Evolutionary conservation across 2,113 vertebrate species (phyloP).

Genomic region (Rhynchomys soricoides): DNA sequence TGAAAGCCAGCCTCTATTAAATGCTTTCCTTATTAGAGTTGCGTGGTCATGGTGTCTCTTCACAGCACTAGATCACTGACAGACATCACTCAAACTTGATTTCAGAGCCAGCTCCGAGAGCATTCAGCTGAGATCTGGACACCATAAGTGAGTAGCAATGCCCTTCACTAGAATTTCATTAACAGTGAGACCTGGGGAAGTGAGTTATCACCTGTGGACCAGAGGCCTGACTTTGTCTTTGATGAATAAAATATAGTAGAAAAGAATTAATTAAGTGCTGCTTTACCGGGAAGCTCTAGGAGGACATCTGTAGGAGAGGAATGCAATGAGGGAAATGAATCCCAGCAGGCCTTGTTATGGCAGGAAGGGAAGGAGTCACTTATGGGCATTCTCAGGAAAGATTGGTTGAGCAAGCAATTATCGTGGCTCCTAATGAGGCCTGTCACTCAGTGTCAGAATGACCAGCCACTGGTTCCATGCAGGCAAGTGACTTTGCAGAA

Average conservation of each 20-base stretch:
- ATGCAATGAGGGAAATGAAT: neutral
- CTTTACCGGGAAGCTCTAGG: neutral
- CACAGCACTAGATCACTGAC: neutral
- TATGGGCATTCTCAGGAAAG: conserved; percentile 34
- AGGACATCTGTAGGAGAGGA: conserved; percentile 30
- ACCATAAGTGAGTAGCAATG: neutral
- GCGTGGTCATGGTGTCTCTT: neutral
- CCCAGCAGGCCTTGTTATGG: neutral
- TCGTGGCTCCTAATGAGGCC: neutral
- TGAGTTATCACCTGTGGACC: neutral
- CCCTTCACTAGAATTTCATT: neutral
- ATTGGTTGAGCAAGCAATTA: conserved; percentile 56
- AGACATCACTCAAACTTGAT: neutral
- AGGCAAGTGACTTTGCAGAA: conserved; percentile 22
- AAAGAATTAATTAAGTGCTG: conserved; percentile 61
- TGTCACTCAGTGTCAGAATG: conserved; percentile 54
- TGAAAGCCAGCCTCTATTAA: neutral
- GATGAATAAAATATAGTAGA: conserved; percentile 67
- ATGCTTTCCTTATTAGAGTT: neutral
- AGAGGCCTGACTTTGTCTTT: conserved; percentile 9
- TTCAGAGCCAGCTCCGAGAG: neutral
- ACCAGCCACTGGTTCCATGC: neutral
- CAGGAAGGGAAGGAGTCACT: neutral
- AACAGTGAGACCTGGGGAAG: neutral
- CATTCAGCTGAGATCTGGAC: neutral